phyloP scores from a whole-genome alignment of 2,888 invertebrate species.

The Drosophila ezoana region DNA sequence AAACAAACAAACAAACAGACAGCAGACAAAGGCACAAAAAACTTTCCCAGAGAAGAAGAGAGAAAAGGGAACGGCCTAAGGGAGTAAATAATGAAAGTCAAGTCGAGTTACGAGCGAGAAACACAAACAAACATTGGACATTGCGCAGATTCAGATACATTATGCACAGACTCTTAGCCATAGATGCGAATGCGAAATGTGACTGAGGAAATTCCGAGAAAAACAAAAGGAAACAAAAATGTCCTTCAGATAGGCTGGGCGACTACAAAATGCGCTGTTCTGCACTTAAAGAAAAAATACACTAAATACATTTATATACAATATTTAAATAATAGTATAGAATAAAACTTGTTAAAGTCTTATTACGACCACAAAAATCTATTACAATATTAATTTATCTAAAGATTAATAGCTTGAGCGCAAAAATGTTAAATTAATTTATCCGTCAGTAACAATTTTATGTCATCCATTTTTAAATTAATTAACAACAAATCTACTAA shows the following conservation, averaged over 20 bases:
- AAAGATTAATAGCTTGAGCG: no score
- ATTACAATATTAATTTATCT: no score
- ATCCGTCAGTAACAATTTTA: no score
- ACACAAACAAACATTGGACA: slow-evolving; percentile 51
- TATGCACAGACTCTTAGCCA: slow-evolving; percentile 66
- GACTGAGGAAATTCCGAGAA: slow-evolving; percentile 31
- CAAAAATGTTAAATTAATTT: no score
- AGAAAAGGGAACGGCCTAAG: slow-evolving; percentile 14
- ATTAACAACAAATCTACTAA: no score
- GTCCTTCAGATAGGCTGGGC: background rate
- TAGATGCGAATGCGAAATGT: slow-evolving; percentile 56
- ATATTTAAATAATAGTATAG: background rate
- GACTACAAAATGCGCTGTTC: slow-evolving; percentile 24
- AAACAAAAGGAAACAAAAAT: slow-evolving; percentile 8
- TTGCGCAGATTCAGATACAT: slow-evolving; percentile 67
- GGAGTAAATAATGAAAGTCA: slow-evolving; percentile 62
- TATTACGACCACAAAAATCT: no score
- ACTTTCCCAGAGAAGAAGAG: slow-evolving; percentile 45
- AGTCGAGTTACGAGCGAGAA: slow-evolving; percentile 48
- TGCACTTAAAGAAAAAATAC: background rate
- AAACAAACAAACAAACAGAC: slow-evolving; percentile 39
- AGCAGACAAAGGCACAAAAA: slow-evolving; percentile 33
- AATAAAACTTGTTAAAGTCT: background rate
- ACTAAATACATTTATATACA: no score
- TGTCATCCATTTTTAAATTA: no score